A percentile compares a stretch with the other conserved stretches of the same genome.
Evolutionary conservation across 2,797 vertebrate species (phyloP).

Genomic region (Philypnodon macrostomus): DNA sequence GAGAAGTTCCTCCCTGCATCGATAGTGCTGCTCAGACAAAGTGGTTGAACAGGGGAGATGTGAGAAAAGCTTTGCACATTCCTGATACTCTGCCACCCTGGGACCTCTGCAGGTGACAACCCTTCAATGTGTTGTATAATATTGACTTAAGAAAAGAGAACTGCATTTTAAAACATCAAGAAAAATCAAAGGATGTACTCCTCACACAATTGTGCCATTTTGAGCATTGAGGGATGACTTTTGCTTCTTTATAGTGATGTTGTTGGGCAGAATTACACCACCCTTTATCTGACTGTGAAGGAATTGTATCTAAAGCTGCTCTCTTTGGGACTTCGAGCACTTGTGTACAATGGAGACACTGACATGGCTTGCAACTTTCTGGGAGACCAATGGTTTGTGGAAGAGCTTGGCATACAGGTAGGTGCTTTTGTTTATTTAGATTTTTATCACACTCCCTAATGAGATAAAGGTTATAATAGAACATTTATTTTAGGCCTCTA

Average conservation of each 20-base stretch:
- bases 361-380: constrained; percentile 85
- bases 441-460: too few relatives aligned
- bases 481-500: constrained; percentile 55
- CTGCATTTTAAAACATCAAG: too few relatives aligned
- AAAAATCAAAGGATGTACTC: too few relatives aligned
- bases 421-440: background rate
- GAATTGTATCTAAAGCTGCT: constrained; percentile 74
- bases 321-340: constrained; percentile 60
- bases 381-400: constrained; percentile 81
- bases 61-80: constrained; percentile 78
- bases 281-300: constrained; percentile 63
- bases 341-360: constrained; percentile 82
- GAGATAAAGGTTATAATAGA: background rate
- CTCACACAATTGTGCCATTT: background rate
- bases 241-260: constrained; percentile 49
- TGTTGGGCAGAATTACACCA: constrained; percentile 56
- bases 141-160: too few relatives aligned
- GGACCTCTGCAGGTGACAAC: constrained; percentile 76
- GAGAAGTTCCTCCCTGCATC: constrained; percentile 72
- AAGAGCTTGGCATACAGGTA: constrained; percentile 72
- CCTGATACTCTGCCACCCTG: constrained; percentile 68
- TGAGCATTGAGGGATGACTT: background rate
- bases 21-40: constrained; percentile 74
- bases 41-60: constrained; percentile 77
- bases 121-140: too few relatives aligned